Evolutionary conservation across 2,797 vertebrate genomes (phyloP).

Genomic region (Coranthus polyacanthus): DNA sequence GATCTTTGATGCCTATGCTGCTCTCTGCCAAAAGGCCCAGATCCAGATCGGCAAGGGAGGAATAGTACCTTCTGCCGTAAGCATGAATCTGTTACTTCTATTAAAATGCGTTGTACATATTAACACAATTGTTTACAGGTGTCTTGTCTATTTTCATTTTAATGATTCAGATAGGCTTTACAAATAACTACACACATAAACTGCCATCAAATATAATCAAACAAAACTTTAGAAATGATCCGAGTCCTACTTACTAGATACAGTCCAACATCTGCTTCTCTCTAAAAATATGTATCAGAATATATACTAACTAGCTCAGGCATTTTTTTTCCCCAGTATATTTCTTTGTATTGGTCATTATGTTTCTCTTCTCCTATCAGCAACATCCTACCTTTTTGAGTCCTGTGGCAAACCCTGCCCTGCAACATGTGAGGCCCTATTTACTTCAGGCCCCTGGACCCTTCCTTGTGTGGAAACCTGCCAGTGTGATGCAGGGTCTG

Average conservation of each 20-base stretch:
- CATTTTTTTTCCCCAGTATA: not conserved
- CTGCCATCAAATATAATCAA: too few relatives aligned
- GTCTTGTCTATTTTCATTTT: not conserved
- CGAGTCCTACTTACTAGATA: too few relatives aligned
- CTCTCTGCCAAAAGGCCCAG: constrained; percentile 65
- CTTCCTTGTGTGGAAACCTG: constrained; percentile 73
- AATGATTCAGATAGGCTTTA: not conserved
- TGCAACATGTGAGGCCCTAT: constrained; percentile 65
- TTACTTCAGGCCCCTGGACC: constrained; percentile 32
- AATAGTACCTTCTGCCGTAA: constrained; percentile 70
- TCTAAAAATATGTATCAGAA: not conserved
- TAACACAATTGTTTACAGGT: not conserved
- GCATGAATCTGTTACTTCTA: constrained; percentile 36
- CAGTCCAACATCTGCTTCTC: constrained; percentile 13
- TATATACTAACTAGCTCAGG: not conserved
- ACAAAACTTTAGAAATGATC: too few relatives aligned
- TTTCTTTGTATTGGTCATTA: constrained; percentile 17
- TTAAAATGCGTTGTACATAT: not conserved
- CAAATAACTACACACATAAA: not conserved
- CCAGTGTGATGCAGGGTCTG: constrained; percentile 73
- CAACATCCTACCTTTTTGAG: constrained; percentile 61
- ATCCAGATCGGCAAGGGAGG: constrained; percentile 63
- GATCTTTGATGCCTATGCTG: constrained; percentile 61
- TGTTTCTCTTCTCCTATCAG: constrained; percentile 47
- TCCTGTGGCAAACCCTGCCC: constrained; percentile 76